Evolutionary conservation across 1,140 invertebrate genomes (phyloP), one percentile per base, ranked within the genome.

Genomic region (Atta texana): DNA sequence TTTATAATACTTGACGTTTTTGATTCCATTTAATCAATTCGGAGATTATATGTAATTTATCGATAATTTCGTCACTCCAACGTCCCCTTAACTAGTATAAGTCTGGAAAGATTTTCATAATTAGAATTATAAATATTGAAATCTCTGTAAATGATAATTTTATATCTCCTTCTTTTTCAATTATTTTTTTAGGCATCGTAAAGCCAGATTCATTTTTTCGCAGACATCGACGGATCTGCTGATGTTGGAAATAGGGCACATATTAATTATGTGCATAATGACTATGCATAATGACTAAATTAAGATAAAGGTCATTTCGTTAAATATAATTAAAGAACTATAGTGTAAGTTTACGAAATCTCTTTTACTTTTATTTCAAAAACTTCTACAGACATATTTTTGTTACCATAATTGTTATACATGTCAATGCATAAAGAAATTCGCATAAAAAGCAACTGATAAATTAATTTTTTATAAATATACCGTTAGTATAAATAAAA

Each of bases 201-300:
- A 97, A 97, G 89, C 97, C 97, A 95, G 97, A n/a, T 92, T 98
- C 2, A 96, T 96, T 87, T 98, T 24, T 97, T 88, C 98, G 98
- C 87, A 97, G 96, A 96, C 49, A 96, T 97, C 0, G 98, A 98
- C 96, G 28, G 28, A 31, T 31, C 28, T 3, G 28, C 0, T 4
- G 97, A 98, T 88, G 94, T 96, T 0, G 97, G 96, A 64, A 98
- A 98, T 92, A 95, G 97, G 3, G 28, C 24, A 24, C 24, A 24
- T 24, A 24, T 98, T 1, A 97, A 98, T 92, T 98, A 97, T 89
- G 96, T 98, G 3, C 98, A 98, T 24, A 24, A 24, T 24, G 24
- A 91, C 97, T 97, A 0, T 98, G 98, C 91, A 98, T 97, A 34
- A 34, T 34, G 61, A 97, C 92, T n/a, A 93, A 91, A 63, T 77